These are phyloP conservation scores for Drosophila robusta DNA, from an alignment of 2,888 invertebrate genomes.

Conservation along the genomic window DNA sequence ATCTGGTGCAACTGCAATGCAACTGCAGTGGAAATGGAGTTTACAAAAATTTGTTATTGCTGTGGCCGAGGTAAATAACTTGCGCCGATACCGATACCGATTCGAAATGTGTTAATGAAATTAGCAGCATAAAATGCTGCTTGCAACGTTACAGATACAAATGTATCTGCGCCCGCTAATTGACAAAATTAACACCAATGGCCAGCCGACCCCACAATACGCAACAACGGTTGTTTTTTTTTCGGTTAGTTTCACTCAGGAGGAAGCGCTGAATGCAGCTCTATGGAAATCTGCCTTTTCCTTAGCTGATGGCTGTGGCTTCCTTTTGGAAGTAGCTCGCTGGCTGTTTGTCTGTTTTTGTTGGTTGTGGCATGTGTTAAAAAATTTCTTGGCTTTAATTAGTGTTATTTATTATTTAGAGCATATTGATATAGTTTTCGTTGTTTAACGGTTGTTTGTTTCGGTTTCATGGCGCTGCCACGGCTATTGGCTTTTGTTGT, in stretches of 20 bases:
- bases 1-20: slow-evolving; percentile 51
- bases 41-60: slow-evolving; percentile 18
- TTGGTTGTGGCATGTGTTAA: slow-evolving; percentile 68
- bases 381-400: slow-evolving; percentile 82
- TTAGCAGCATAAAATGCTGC: slow-evolving; percentile 78
- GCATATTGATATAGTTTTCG: slow-evolving; percentile 80
- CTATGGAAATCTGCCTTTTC: slow-evolving; percentile 24
- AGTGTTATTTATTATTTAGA: slow-evolving; percentile 84
- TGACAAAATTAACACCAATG: slow-evolving; percentile 76
- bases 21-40: slow-evolving; percentile 36
- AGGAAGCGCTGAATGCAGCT: slow-evolving; percentile 41
- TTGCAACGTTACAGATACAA: slow-evolving; percentile 65
- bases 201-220: slow-evolving; percentile 49
- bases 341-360: slow-evolving; percentile 42
- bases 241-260: slow-evolving; percentile 71
- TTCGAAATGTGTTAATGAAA: slow-evolving; percentile 78
- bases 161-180: slow-evolving; percentile 71
- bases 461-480: slow-evolving; percentile 48
- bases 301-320: slow-evolving; percentile 40
- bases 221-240: slow-evolving; percentile 50
- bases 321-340: slow-evolving; percentile 42
- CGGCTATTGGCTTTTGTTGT: slow-evolving; percentile 8
- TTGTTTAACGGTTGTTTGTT: slow-evolving; percentile 77
- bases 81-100: slow-evolving; percentile 56
- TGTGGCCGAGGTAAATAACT: slow-evolving; percentile 54